A percentile compares a stretch with the other conserved stretches of the same genome.
These are phyloP conservation scores for Plecturocebus donacophilus DNA, from an alignment of 2,113 vertebrate genomes.

Conservation along the genomic window DNA sequence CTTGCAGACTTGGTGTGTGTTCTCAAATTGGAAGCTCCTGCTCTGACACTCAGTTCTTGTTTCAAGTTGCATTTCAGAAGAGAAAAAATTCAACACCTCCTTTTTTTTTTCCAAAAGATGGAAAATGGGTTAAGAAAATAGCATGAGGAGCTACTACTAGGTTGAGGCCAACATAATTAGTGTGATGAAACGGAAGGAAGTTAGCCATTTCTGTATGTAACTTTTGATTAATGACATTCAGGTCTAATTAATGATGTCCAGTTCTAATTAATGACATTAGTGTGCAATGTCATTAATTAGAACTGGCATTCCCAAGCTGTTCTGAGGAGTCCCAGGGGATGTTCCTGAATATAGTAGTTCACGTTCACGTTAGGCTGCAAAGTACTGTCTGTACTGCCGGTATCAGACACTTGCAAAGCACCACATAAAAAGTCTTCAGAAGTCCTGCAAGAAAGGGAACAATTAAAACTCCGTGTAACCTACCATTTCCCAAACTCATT, in stretches of 20 bases:
- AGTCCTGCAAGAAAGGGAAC: not conserved
- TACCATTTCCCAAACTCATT: not conserved
- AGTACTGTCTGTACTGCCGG: fast-evolving
- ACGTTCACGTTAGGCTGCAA: fast-evolving
- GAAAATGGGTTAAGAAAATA: conserved; percentile 34
- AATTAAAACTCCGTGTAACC: not conserved
- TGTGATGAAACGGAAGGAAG: conserved; percentile 53
- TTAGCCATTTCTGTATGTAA: conserved; percentile 6
- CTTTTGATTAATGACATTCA: conserved; percentile 57
- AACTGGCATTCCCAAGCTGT: not conserved
- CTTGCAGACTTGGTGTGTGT: not conserved
- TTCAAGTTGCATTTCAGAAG: not conserved
- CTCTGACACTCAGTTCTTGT: not conserved
- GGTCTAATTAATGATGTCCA: conserved; percentile 37
- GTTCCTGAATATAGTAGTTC: not conserved
- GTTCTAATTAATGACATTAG: conserved; percentile 29
- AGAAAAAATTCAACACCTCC: not conserved
- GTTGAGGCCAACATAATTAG: not conserved
- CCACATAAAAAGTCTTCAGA: not conserved
- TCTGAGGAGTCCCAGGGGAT: not conserved
- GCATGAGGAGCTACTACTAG: not conserved
- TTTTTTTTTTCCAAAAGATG: not conserved
- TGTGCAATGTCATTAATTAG: not conserved
- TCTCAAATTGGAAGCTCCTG: not conserved
- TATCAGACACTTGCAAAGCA: not conserved